Evolutionary conservation across 2,888 invertebrate species (phyloP).

Genomic region (Heteromurus nitidus): DNA sequence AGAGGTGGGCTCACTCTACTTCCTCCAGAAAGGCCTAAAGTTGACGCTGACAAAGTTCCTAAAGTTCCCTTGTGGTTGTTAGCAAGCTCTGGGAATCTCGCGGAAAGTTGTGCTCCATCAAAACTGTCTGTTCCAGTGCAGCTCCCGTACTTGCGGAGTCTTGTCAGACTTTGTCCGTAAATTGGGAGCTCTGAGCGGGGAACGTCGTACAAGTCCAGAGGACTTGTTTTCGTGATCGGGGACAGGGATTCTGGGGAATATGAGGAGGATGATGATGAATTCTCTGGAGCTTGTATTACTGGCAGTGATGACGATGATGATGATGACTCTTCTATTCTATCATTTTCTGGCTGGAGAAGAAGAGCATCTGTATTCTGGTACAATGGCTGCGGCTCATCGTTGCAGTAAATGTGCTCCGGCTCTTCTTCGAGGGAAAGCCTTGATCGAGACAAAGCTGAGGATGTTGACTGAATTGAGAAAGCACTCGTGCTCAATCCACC

Average conservation of each 20-base stretch:
- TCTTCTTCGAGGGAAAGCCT: constrained; percentile 62
- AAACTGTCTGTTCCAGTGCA: constrained; percentile 18
- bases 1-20: not conserved
- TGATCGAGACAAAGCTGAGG: no score
- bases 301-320: not conserved
- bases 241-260: no score
- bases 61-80: no score
- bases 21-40: constrained; percentile 1
- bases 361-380: not conserved
- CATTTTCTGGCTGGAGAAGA: not conserved
- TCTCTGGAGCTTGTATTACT: no score
- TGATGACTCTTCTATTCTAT: not conserved
- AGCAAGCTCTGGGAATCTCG: constrained; percentile 4
- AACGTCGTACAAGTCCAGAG: constrained; percentile 80
- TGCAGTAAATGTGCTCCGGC: constrained; percentile 26
- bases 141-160: constrained; percentile 58
- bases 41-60: not conserved
- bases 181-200: constrained; percentile 75
- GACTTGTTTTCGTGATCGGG: constrained; percentile 40
- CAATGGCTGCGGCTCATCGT: constrained; percentile 14
- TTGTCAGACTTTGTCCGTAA: constrained; percentile 59
- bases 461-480: not conserved
- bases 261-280: no score
- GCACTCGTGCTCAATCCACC: not conserved
- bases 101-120: not conserved